These are phyloP conservation scores for Thaumetopoea pityocampa DNA, from an alignment of 1,140 invertebrate genomes.

Conservation along the genomic window DNA sequence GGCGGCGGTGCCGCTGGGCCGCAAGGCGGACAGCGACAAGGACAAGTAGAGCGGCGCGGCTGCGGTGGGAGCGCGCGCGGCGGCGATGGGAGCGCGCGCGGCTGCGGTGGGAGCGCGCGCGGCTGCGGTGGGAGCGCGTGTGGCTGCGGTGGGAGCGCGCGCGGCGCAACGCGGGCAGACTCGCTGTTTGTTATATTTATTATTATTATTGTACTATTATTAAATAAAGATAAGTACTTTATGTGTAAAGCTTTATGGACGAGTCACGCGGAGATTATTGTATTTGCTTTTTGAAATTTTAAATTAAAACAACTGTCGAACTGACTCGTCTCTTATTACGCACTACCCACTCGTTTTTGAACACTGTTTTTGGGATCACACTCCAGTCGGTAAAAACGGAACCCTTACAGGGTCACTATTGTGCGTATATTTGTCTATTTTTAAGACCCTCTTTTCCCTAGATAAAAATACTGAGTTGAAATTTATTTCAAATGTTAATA, in stretches of 20 bases:
- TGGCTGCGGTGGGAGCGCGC: constrained; percentile 3
- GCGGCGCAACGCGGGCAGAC: constrained; percentile 14
- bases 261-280: constrained; percentile 72
- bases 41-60: constrained; percentile 82
- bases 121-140: constrained; percentile 6
- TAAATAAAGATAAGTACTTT: constrained; percentile 62
- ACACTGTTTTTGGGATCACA: too few relatives aligned
- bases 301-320: constrained; percentile 73
- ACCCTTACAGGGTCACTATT: too few relatives aligned
- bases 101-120: constrained; percentile 83
- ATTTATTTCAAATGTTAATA: too few relatives aligned
- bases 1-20: constrained; percentile 92
- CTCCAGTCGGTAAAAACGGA: too few relatives aligned
- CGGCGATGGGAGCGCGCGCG: constrained; percentile 16
- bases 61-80: constrained; percentile 6
- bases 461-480: too few relatives aligned
- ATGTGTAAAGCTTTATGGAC: constrained; percentile 74
- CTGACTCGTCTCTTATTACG: constrained; percentile 40
- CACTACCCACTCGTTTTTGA: background rate
- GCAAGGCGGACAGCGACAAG: constrained; percentile 88
- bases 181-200: constrained; percentile 65
- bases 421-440: too few relatives aligned
- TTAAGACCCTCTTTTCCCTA: too few relatives aligned
- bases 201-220: constrained; percentile 63
- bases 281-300: constrained; percentile 75